Evolutionary conservation across 2,797 vertebrate genomes (phyloP).

Genomic region (Menidia menidia): DNA sequence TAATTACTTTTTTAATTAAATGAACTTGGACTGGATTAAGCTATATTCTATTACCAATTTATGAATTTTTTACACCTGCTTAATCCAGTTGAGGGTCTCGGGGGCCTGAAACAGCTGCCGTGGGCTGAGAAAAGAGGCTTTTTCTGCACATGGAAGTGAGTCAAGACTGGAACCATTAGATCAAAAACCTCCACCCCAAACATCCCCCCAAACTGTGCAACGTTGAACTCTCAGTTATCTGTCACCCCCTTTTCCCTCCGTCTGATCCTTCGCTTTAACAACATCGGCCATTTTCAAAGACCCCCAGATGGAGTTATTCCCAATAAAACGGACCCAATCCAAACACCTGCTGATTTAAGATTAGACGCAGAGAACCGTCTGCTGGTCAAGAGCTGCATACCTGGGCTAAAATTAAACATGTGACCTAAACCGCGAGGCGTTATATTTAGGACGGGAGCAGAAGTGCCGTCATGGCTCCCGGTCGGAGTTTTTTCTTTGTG

Average conservation of each 20-base stretch:
- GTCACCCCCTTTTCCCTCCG: no score
- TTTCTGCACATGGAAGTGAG: no score
- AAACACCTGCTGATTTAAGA: not conserved
- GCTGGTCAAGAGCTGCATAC: not conserved
- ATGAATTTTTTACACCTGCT: not conserved
- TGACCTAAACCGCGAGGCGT: not conserved
- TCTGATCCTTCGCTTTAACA: not conserved
- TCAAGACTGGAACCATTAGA: no score
- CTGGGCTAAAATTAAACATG: constrained; percentile 2
- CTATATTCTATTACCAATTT: not conserved
- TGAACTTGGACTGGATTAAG: not conserved
- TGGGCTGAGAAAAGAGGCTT: no score
- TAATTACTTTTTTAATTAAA: no score
- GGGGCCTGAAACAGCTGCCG: no score
- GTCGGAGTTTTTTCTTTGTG: not conserved
- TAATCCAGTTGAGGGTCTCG: no score
- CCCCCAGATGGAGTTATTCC: not conserved
- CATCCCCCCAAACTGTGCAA: no score
- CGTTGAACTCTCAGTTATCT: no score
- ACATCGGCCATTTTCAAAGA: not conserved
- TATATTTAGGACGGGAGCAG: constrained; percentile 1
- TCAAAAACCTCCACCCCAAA: no score
- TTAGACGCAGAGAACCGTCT: not conserved
- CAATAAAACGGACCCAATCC: not conserved
- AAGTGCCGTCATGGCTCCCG: not conserved